phyloP scores from a whole-genome alignment of 2,113 vertebrate species.

The Oryzias celebensis region DNA sequence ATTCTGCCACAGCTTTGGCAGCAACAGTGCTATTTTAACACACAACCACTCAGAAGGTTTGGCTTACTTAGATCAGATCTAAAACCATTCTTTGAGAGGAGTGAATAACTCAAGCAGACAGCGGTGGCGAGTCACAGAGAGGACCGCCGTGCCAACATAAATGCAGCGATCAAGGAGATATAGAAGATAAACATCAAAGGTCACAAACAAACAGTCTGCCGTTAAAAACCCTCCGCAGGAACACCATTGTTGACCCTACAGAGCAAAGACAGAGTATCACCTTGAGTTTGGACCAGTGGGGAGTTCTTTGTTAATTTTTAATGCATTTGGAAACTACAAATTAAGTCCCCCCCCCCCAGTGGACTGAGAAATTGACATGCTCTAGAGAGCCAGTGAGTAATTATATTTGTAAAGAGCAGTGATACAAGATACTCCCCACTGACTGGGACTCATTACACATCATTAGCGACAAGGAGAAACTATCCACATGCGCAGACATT shows the following conservation, averaged over 20 bases:
- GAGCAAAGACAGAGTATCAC: slow-evolving; percentile 53
- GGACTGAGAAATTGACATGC: slow-evolving; percentile 78
- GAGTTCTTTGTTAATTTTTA: slow-evolving; percentile 77
- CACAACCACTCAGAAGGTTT: slow-evolving; percentile 13
- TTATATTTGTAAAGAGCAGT: slow-evolving; percentile 84
- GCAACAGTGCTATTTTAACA: slow-evolving; percentile 2
- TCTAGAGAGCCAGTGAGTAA: slow-evolving; percentile 80
- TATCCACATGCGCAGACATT: slow-evolving; percentile 18
- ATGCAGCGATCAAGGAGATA: slow-evolving; percentile 54
- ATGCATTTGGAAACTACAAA: slow-evolving; percentile 78
- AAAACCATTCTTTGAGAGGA: slow-evolving; percentile 43
- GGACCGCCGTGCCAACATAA: slow-evolving; percentile 23
- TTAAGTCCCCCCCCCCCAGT: slow-evolving; percentile 63
- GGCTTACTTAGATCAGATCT: slow-evolving; percentile 65
- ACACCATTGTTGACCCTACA: slow-evolving; percentile 42
- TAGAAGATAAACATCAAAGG: slow-evolving; percentile 61
- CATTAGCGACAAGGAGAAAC: slow-evolving; percentile 72
- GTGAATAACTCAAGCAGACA: slow-evolving; percentile 33
- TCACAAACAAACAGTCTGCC: slow-evolving; percentile 54
- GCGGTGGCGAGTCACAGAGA: slow-evolving; percentile 23
- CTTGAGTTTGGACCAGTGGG: slow-evolving; percentile 71
- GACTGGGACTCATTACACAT: slow-evolving; percentile 79
- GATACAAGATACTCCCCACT: slow-evolving; percentile 80
- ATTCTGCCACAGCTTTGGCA: slow-evolving; percentile 1
- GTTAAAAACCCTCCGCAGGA: slow-evolving; percentile 39